These are phyloP conservation scores for Galerucella nymphaeae DNA, from an alignment of 2,888 invertebrate species.

Conservation along the genomic window DNA sequence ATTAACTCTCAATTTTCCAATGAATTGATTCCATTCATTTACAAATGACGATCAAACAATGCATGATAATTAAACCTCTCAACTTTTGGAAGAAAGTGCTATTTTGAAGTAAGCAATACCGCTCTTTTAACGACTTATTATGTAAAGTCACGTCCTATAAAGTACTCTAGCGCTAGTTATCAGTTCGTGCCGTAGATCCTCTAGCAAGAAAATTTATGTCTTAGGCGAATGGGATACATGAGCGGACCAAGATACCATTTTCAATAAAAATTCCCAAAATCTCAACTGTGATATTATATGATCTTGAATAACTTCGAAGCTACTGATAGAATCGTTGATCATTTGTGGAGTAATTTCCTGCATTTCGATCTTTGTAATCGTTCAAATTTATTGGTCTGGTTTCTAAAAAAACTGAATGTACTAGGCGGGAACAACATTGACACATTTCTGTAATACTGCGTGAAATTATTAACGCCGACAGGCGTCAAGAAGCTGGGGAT, in stretches of 20 bases:
- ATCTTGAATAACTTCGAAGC: no score
- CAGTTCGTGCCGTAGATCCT: conserved; percentile 31
- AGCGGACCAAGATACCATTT: neutral
- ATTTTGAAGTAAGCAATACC: conserved; percentile 18
- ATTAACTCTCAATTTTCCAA: neutral
- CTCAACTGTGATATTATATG: no score
- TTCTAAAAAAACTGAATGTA: no score
- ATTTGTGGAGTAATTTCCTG: no score
- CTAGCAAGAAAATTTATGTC: conserved; percentile 24
- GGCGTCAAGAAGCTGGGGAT: no score
- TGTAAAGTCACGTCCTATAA: conserved; percentile 30
- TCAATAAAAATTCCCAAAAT: neutral
- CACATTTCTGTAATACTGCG: no score
- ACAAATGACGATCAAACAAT: neutral
- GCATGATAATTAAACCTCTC: neutral
- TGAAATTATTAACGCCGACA: no score
- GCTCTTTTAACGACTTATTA: conserved; percentile 24
- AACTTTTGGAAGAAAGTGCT: conserved; percentile 9
- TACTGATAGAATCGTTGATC: no score
- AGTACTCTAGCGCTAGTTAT: conserved; percentile 28
- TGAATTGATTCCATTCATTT: neutral
- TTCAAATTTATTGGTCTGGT: no score
- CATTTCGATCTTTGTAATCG: no score
- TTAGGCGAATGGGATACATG: neutral
- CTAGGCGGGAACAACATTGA: no score